Evolutionary conservation across 2,113 vertebrate species (phyloP).

Genomic region (Mus musculus): DNA sequence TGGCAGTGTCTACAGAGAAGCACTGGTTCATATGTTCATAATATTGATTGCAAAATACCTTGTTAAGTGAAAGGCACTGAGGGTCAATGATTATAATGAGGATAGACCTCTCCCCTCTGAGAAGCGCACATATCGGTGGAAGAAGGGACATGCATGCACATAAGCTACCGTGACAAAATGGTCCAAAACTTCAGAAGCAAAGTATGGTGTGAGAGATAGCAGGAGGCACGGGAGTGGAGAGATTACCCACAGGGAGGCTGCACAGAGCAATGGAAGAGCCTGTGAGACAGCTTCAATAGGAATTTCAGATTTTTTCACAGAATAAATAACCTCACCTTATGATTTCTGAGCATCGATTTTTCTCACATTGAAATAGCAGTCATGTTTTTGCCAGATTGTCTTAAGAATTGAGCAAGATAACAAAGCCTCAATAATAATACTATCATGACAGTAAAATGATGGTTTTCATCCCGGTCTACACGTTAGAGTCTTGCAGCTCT

Average conservation of each 20-base stretch:
- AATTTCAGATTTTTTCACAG: background rate
- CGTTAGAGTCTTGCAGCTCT: background rate
- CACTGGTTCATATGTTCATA: background rate
- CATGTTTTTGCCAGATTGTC: background rate
- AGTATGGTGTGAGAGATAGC: background rate
- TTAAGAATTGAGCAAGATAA: background rate
- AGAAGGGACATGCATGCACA: background rate
- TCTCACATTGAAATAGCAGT: conserved; percentile 12
- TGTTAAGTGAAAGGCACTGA: background rate
- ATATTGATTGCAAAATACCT: background rate
- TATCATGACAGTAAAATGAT: background rate
- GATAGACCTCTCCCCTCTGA: background rate
- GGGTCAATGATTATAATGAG: background rate
- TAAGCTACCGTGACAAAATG: background rate
- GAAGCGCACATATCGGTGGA: background rate
- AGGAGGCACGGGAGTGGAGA: background rate
- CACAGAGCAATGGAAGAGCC: background rate
- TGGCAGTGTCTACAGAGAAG: background rate
- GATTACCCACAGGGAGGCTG: background rate
- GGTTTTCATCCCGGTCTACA: background rate
- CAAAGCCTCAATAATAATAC: background rate
- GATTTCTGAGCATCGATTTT: conserved; percentile 9
- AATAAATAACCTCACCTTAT: background rate
- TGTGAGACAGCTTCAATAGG: background rate
- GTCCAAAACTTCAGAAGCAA: background rate